Evolutionary conservation across 2,113 vertebrate species (phyloP).

Genomic region (Arenaria interpres): DNA sequence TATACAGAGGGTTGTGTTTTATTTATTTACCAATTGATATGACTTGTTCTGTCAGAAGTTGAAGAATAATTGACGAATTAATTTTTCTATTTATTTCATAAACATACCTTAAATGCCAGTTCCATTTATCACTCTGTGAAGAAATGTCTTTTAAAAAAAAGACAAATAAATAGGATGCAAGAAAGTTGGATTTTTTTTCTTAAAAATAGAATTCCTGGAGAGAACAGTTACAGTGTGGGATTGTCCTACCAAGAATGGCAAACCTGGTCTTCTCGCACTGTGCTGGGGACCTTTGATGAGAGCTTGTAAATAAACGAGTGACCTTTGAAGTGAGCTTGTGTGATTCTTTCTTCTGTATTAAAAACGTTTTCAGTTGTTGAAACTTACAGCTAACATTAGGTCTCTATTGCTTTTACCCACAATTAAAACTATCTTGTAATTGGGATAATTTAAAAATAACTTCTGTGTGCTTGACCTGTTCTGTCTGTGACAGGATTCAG

Average conservation of each 20-base stretch:
- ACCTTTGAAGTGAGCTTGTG: background rate
- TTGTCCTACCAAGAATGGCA: background rate
- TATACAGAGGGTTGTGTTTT: background rate
- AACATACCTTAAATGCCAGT: background rate
- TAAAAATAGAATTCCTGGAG: background rate
- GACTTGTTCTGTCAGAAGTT: background rate
- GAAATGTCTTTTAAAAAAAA: background rate
- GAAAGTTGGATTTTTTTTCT: background rate
- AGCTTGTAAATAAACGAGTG: background rate
- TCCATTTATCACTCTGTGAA: background rate
- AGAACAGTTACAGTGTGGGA: background rate
- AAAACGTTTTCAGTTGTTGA: background rate
- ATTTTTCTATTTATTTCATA: background rate
- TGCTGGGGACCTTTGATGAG: background rate
- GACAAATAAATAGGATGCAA: background rate
- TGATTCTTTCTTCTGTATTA: background rate
- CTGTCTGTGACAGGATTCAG: background rate
- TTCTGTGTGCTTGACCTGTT: background rate
- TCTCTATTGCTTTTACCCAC: background rate
- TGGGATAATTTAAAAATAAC: slow-evolving; percentile 32
- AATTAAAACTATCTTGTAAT: slow-evolving; percentile 9
- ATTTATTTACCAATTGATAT: background rate
- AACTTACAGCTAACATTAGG: background rate
- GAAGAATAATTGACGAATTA: background rate
- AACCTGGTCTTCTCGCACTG: background rate